These are phyloP conservation scores for Sarotherodon lohbergeri DNA, from an alignment of 2,113 vertebrate genomes.

Conservation along the genomic window DNA sequence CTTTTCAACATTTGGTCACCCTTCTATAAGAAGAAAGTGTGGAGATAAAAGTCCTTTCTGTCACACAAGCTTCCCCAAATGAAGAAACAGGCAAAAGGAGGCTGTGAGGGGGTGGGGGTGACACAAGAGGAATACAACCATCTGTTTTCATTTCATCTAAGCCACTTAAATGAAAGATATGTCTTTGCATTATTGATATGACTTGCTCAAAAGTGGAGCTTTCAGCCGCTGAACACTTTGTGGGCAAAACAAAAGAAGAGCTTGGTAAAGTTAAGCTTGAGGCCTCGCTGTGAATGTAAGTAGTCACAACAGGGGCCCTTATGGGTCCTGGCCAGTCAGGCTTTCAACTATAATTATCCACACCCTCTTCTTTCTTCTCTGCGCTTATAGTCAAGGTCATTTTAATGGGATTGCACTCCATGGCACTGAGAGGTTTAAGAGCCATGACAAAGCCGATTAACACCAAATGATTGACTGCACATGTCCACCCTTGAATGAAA, in stretches of 20 bases:
- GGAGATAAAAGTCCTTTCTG: neutral
- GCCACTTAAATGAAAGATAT: neutral
- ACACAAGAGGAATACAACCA: neutral
- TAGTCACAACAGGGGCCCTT: constrained; percentile 22
- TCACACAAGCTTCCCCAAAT: neutral
- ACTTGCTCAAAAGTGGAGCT: neutral
- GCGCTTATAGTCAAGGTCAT: constrained; percentile 61
- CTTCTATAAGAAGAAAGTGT: neutral
- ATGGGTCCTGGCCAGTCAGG: constrained; percentile 15
- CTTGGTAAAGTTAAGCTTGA: constrained; percentile 13
- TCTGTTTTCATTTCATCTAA: neutral
- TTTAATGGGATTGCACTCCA: constrained; percentile 71
- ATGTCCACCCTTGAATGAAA: neutral
- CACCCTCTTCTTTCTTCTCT: constrained; percentile 40
- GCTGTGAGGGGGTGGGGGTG: neutral
- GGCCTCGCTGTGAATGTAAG: constrained; percentile 33
- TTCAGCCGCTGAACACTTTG: neutral
- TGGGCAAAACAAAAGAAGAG: neutral
- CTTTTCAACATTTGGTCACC: neutral
- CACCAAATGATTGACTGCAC: constrained; percentile 47
- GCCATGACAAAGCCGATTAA: constrained; percentile 74
- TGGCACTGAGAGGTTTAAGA: constrained; percentile 60
- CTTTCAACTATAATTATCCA: constrained; percentile 58
- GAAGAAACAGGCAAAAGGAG: neutral
- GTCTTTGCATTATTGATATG: neutral